phyloP scores from a whole-genome alignment of 2,888 invertebrate species.

The Leptopilina myrica region DNA sequence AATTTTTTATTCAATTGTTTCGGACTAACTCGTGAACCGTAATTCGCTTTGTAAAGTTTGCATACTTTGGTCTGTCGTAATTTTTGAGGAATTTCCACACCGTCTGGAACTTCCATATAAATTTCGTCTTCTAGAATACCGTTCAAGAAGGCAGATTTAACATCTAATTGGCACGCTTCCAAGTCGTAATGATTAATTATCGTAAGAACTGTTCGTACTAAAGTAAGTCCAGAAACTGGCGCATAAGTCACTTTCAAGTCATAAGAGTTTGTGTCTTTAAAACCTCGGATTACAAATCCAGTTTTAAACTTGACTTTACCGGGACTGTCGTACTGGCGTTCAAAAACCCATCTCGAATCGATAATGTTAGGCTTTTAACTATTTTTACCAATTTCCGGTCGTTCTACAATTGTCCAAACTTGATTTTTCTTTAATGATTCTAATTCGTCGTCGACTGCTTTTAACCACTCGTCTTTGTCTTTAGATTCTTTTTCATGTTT shows the following conservation, averaged over 20 bases:
- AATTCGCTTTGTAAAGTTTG: no score
- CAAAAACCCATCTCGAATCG: no score
- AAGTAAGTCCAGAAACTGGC: constrained; percentile 49
- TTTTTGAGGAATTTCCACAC: no score
- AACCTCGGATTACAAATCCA: no score
- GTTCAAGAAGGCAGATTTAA: constrained; percentile 48
- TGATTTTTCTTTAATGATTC: neutral
- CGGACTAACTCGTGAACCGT: neutral
- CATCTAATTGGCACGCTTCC: constrained; percentile 42
- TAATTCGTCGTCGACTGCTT: neutral
- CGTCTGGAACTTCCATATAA: no score
- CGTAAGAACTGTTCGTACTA: constrained; percentile 46
- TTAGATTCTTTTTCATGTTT: neutral
- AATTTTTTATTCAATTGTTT: neutral
- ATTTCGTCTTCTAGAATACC: constrained; percentile 42
- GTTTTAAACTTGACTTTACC: no score
- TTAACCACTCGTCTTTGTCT: constrained; percentile 9
- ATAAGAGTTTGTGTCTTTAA: no score
- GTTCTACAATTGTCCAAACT: no score
- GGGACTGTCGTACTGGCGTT: no score
- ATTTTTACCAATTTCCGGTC: no score
- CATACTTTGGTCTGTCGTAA: no score
- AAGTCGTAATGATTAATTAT: constrained; percentile 48
- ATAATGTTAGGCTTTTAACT: no score
- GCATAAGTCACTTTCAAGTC: constrained; percentile 45